A percentile compares a stretch with the other conserved stretches of the same genome.
These are phyloP conservation scores for Pangasius mekongensis DNA, from an alignment of 2,797 vertebrate species.

Conservation along the genomic window DNA sequence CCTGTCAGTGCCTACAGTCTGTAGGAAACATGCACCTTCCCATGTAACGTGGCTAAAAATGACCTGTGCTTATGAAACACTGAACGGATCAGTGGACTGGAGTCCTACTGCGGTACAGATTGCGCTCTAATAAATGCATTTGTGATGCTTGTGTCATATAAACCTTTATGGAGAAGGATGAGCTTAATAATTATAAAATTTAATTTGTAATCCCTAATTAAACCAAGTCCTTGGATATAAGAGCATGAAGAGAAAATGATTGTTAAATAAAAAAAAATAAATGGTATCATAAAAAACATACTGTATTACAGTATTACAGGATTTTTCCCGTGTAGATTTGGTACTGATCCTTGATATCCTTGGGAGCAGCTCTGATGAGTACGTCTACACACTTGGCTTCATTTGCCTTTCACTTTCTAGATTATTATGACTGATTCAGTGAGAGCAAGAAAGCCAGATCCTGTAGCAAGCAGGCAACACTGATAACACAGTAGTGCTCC, in stretches of 20 bases:
- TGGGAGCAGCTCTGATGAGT: not conserved
- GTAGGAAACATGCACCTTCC: conserved; percentile 71
- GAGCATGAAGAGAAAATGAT: not conserved
- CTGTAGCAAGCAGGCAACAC: not conserved
- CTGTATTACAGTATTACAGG: not conserved
- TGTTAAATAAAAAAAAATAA: too few relatives aligned
- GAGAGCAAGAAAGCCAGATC: conserved; percentile 1
- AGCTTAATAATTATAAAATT: not conserved
- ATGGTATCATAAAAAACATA: not conserved
- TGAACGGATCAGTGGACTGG: not conserved
- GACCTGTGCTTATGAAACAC: conserved; percentile 42
- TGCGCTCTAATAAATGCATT: not conserved
- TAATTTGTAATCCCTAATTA: not conserved
- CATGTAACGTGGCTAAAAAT: conserved; percentile 68
- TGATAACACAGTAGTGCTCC: not conserved
- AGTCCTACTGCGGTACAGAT: not conserved
- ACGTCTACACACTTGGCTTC: not conserved
- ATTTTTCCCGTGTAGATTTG: not conserved
- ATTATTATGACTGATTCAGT: conserved; percentile 6
- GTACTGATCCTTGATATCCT: not conserved
- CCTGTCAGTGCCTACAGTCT: conserved; percentile 50
- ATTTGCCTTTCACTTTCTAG: not conserved
- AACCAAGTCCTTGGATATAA: not conserved
- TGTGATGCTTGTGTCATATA: not conserved
- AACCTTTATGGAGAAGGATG: not conserved